Conservation (phyloP, 2,113 vertebrate genomes). For the Chamaea fasciata region DNA sequence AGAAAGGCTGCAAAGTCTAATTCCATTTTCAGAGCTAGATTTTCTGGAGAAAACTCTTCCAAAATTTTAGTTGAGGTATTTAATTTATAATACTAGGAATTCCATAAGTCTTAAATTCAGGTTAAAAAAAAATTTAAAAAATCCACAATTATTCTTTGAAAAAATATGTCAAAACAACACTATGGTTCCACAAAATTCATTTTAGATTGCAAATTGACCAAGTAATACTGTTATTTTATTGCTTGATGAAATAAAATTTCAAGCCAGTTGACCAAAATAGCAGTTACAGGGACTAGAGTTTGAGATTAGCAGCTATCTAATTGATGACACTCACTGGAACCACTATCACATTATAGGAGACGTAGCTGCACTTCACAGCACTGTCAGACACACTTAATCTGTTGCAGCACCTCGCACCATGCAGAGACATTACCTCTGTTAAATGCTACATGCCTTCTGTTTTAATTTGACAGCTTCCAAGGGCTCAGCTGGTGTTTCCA, state of each 20-base stretch:
- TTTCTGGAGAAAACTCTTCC: neutral
- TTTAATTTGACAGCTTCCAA: neutral
- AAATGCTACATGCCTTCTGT: neutral
- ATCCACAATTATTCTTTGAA: neutral
- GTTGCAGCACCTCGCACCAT: neutral
- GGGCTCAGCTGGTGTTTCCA: neutral
- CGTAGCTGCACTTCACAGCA: rapidly evolving
- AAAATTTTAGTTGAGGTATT: neutral
- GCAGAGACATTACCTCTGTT: neutral
- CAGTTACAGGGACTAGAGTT: neutral
- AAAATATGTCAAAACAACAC: neutral
- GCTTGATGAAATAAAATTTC: neutral
- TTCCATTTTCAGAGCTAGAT: neutral
- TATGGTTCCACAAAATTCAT: neutral
- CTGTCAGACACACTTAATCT: neutral
- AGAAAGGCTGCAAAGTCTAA: neutral
- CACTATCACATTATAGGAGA: neutral
- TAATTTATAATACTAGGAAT: neutral
- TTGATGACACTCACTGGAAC: neutral
- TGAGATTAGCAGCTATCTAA: neutral
- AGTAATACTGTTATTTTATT: neutral
- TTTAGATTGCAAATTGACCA: neutral
- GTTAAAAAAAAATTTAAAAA: neutral
- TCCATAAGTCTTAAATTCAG: neutral
- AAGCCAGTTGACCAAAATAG: neutral